Evolutionary conservation across 2,113 vertebrate genomes (phyloP), one percentile per base, ranked within the genome.

Genomic region (Sebastes fasciatus): DNA sequence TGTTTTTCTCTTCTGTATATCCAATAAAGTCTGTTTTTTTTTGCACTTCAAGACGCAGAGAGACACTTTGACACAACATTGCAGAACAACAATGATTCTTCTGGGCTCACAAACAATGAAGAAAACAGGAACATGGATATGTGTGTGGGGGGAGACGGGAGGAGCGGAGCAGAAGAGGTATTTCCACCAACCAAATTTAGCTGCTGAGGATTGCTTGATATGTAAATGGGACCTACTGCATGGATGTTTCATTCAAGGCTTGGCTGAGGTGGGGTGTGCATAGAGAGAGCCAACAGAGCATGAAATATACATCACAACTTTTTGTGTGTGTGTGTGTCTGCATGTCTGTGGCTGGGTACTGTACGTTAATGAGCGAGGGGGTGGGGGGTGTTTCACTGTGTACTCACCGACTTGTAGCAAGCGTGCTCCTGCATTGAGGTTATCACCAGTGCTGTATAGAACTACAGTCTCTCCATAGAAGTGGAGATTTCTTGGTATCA

Each of bases 291-390:
- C 86, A 74, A 72, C 78, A 51, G 61, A 66, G 74, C 79, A 89
- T 92, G 65, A 90, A 90, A 92, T 86, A 90, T 90, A 85, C 83
- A 92, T 90, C 83, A 89, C 10, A 76, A 60, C 61, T 58, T 34
- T 45, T n/a, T 54, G 17, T 54, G 51, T 12, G 57, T 58, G 57
- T 58, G 16, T 40, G 17, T 64, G 60, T 54, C 21, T 54, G 42
- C 34, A 40, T 55, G 73, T 54, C 49, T 55, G 54, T 54, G 52
- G 13, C 13, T 58, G 23, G 3, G 45, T 72, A 48, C 42, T 66
- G 55, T 74, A 75, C 51, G 34, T 61, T 82, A 86, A 79, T 63
- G 73, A 79, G 67, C n/a, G 42, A n/a, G 13, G 12, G 14, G 19
- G 34, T 42, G 19, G 55, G 34, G 60, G 55, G 45, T 51, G 45